A percentile compares a stretch with the other conserved stretches of the same genome.
phyloP scores from a whole-genome alignment of 2,888 invertebrate species.

The Campaea margaritaria region DNA sequence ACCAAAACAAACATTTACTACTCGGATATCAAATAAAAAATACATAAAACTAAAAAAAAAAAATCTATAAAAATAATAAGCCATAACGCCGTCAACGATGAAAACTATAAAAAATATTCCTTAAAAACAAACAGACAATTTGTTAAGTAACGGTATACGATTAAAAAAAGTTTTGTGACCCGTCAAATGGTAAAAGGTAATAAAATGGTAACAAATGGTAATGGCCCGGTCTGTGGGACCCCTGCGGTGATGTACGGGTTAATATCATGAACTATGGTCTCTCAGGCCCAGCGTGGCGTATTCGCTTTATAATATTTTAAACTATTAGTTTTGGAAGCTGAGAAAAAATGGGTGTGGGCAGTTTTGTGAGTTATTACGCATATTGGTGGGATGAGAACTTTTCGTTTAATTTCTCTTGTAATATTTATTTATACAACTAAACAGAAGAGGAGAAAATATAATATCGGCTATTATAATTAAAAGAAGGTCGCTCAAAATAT shows the following conservation, averaged over 20 bases:
- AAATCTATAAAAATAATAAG: constrained; percentile 37
- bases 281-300: constrained; percentile 34
- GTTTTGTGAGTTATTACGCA: constrained; percentile 10
- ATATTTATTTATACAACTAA: no score
- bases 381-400: neutral
- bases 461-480: no score
- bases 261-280: constrained; percentile 39
- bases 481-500: no score
- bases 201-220: constrained; percentile 65
- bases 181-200: constrained; percentile 56
- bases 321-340: constrained; percentile 34
- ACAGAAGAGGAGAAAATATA: no score
- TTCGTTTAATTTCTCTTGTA: neutral
- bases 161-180: constrained; percentile 43
- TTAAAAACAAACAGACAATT: constrained; percentile 42
- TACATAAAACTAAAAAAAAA: constrained; percentile 31
- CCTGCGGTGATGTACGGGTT: constrained; percentile 41
- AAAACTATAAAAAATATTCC: constrained; percentile 31
- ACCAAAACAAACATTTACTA: constrained; percentile 29
- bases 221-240: constrained; percentile 47
- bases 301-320: constrained; percentile 38
- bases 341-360: constrained; percentile 28
- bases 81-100: constrained; percentile 35
- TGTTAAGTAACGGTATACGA: constrained; percentile 36
- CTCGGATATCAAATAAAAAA: constrained; percentile 29